Evolutionary conservation across 64 coral and sea anemone genomes (phyloP), one percentile per base, ranked within the genome.

Genomic region (Montipora efflorescens): DNA sequence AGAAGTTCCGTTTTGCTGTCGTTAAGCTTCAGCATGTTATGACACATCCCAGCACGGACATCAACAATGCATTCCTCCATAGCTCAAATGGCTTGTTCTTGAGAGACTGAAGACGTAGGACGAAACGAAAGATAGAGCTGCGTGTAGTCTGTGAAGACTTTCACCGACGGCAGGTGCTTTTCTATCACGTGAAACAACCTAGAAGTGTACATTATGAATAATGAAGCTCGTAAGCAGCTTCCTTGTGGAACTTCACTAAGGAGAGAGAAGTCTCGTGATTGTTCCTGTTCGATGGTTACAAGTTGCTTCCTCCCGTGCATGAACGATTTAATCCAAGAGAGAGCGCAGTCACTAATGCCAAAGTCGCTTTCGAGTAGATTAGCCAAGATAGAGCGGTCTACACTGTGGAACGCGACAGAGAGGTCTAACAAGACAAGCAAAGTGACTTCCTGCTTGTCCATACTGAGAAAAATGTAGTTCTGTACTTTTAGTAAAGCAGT

Each of bases 401-500:
- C 23, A 79, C 36, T 79, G 48, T 79, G 11, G 25, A 79, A 79
- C 36, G 48, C 25, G 48, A 8, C 36, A 79, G 11, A 49, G 48
- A 49, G 36, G 28, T 36, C 28, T 36, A 36, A 36, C 28, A 36
- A 36, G 28, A 36, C 28, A 36, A 36, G 28, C 28, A 79, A 79
- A 79, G 77, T 49, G 77, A 79, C 77, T 79, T 21, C 77, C 77
- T 79, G 77, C 77, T 49, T 79, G 23, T 79, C 77, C 77, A 79
- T 79, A 79, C 77, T 79, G 77, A 79, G 25, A 44, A 83, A 0
- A 83, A 83, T 83, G 80, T 15, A 50, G 80, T 59, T 83, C 51
- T 83, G 80, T 83, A 83, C 80, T 83, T 83, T 83, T 59, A 79
- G 80, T 83, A 83, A 83, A 83, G 80, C 80, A 83, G 80, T 83